A percentile compares a stretch with the other conserved stretches of the same genome.
These are phyloP conservation scores for Spisula solida DNA, from an alignment of 2,888 invertebrate species.

Conservation along the genomic window DNA sequence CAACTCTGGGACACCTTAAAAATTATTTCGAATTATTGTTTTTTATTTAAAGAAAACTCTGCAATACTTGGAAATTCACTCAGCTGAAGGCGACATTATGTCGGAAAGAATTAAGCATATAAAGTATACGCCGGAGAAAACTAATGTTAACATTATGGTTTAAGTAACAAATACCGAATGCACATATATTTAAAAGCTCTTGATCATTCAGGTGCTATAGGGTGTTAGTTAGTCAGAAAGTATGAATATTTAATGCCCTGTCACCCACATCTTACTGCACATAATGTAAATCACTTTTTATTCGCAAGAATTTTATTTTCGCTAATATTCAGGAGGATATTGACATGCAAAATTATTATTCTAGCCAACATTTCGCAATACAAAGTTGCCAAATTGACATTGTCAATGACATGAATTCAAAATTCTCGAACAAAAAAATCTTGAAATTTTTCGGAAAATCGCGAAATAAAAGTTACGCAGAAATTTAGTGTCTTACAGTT, in stretches of 20 bases:
- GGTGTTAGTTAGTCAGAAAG: background rate
- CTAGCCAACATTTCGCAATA: background rate
- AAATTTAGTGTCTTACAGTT: too few relatives aligned
- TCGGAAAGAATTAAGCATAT: background rate
- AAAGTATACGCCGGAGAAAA: background rate
- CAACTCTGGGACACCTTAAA: background rate
- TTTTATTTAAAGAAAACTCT: background rate
- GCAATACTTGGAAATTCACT: background rate
- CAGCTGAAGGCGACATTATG: background rate
- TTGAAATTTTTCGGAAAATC: too few relatives aligned
- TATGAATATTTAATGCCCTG: slow-evolving; percentile 15
- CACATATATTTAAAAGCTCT: background rate
- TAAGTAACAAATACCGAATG: background rate
- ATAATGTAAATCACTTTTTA: background rate
- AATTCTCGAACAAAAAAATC: too few relatives aligned
- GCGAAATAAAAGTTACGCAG: too few relatives aligned
- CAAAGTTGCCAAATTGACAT: too few relatives aligned
- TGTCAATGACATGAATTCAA: too few relatives aligned
- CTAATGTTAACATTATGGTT: background rate
- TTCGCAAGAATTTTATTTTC: too few relatives aligned
- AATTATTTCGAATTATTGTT: background rate
- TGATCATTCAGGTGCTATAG: background rate
- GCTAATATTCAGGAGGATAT: too few relatives aligned
- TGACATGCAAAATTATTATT: too few relatives aligned
- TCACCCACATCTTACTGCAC: background rate